A percentile compares a stretch with the other conserved stretches of the same genome.
Evolutionary conservation across 2,113 vertebrate genomes (phyloP).

Genomic region (Coryphaenoides rupestris): DNA sequence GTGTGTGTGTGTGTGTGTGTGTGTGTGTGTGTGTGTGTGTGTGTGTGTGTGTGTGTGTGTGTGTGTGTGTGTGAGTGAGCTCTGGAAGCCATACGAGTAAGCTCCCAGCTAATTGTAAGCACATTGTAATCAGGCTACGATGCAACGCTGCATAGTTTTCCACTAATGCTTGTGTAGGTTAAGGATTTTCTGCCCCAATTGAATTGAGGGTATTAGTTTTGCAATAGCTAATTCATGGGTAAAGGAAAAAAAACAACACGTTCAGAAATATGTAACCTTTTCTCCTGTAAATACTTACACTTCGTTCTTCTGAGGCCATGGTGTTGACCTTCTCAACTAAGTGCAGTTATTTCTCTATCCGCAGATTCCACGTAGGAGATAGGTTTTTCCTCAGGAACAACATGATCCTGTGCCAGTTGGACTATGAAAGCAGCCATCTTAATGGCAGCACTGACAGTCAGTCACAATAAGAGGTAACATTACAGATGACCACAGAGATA

Average conservation of each 20-base stretch:
- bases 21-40: too few species aligned
- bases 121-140: conserved; percentile 35
- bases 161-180: conserved; percentile 21
- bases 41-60: too few species aligned
- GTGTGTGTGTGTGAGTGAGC: neutral
- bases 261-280: too few species aligned
- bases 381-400: conserved; percentile 99
- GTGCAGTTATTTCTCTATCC: conserved; percentile 39
- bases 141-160: conserved; percentile 2
- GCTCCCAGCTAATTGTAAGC: conserved; percentile 25
- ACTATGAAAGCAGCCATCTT: conserved; percentile 97
- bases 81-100: conserved; percentile 21
- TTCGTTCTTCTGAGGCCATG: conserved; percentile 23
- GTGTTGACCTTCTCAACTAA: neutral
- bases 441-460: conserved; percentile 90
- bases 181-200: conserved; percentile 28
- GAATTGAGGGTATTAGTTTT: conserved; percentile 37
- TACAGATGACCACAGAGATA: neutral
- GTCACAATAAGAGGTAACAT: conserved; percentile 78
- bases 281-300: neutral
- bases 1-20: too few species aligned
- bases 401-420: conserved; percentile 99
- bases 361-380: conserved; percentile 97
- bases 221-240: neutral
- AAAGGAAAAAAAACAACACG: neutral